Evolutionary conservation across 1,140 invertebrate genomes (phyloP).

Genomic region (Dinothrombium tinctorium): DNA sequence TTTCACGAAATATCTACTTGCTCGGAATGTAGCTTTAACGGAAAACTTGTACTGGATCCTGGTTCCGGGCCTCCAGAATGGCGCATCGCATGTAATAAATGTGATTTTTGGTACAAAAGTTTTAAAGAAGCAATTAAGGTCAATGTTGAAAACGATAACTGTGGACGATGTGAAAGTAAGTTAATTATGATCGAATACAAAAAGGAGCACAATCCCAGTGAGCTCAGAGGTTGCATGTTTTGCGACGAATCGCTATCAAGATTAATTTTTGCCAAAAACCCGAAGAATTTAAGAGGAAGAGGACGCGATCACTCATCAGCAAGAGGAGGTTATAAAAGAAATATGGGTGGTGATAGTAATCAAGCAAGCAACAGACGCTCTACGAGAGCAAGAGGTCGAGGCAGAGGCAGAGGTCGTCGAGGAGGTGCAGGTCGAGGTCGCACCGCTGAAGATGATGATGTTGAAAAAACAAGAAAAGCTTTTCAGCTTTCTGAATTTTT

Average conservation of each 20-base stretch:
- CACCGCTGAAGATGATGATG: too few relatives aligned
- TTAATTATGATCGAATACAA: constrained; percentile 64
- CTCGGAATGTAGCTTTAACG: constrained; percentile 47
- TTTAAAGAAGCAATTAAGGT: constrained; percentile 85
- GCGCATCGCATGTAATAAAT: constrained; percentile 86
- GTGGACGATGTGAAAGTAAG: constrained; percentile 67
- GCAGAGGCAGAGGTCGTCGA: too few relatives aligned
- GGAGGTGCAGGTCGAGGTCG: too few relatives aligned
- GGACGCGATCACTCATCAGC: too few relatives aligned
- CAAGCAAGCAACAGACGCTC: too few relatives aligned
- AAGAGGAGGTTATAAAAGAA: too few relatives aligned
- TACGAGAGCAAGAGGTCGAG: too few relatives aligned
- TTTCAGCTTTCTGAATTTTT: too few relatives aligned
- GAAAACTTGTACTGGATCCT: constrained; percentile 72
- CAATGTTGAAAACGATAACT: constrained; percentile 39
- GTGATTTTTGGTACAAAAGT: constrained; percentile 78
- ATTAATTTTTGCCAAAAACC: too few relatives aligned
- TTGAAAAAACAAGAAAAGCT: too few relatives aligned
- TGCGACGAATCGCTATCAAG: constrained; percentile 56
- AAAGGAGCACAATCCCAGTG: constrained; percentile 53
- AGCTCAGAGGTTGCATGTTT: constrained; percentile 80
- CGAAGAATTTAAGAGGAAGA: too few relatives aligned
- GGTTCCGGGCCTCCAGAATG: constrained; percentile 54
- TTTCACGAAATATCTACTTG: constrained; percentile 66
- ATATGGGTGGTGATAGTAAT: too few relatives aligned